Percentiles rank a stretch among this genome's conserved stretches.
Evolutionary conservation across 2,113 vertebrate species (phyloP).

Genomic region (Laticauda colubrina): DNA sequence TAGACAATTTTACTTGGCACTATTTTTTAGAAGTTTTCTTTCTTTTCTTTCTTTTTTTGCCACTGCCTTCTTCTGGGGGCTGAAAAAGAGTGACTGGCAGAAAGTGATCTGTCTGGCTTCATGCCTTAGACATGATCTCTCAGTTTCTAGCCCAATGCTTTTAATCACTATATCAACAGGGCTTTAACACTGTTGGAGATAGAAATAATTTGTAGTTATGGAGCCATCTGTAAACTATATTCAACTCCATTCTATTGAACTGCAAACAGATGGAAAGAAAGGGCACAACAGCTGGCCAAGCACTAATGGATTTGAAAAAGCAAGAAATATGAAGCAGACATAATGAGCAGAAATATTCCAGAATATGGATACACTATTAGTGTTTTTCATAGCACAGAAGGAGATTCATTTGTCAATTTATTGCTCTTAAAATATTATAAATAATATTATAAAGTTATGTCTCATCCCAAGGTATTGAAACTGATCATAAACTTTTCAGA

Average conservation of each 20-base stretch:
- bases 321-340: neutral
- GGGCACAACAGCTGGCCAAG: neutral
- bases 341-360: neutral
- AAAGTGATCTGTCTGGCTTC: neutral
- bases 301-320: neutral
- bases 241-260: neutral
- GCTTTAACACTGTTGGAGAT: neutral
- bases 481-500: neutral
- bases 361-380: neutral
- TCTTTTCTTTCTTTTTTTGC: neutral
- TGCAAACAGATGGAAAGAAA: neutral
- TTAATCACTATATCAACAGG: neutral
- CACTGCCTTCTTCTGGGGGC: neutral
- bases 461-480: neutral
- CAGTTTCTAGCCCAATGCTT: neutral
- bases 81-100: neutral
- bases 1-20: neutral
- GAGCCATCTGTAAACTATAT: neutral
- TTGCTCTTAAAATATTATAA: neutral
- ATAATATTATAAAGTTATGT: neutral
- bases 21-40: neutral
- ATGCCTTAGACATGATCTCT: neutral
- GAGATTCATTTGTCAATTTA: neutral
- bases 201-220: neutral
- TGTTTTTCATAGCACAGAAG: neutral